These are phyloP conservation scores for Vimba vimba DNA, from an alignment of 2,113 vertebrate species.

Conservation along the genomic window DNA sequence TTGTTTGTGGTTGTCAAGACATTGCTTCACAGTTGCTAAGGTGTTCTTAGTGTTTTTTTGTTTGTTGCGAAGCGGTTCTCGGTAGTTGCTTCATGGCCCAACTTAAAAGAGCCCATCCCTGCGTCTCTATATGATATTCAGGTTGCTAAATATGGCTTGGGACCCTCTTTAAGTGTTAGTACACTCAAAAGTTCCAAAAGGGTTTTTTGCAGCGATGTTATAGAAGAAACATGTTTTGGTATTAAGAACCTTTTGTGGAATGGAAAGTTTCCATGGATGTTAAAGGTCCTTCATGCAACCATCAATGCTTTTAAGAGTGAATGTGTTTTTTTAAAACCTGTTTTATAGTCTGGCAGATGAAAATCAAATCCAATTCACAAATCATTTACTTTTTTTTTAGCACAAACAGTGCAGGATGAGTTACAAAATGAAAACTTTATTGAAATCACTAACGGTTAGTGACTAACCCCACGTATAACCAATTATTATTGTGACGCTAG, in stretches of 20 bases:
- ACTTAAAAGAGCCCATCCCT: constrained; percentile 13
- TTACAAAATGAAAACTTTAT: neutral
- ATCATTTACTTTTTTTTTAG: neutral
- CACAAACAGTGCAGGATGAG: neutral
- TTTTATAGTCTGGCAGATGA: neutral
- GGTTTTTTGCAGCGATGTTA: too few species aligned
- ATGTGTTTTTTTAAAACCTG: neutral
- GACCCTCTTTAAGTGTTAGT: neutral
- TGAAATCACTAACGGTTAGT: neutral
- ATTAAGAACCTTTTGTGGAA: too few species aligned
- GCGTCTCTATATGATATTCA: neutral
- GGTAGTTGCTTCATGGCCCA: neutral
- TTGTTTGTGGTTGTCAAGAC: constrained; percentile 9
- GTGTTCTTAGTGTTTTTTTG: neutral
- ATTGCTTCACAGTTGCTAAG: neutral
- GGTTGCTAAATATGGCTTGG: neutral
- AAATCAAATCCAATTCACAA: neutral
- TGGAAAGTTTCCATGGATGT: too few species aligned
- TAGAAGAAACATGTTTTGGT: too few species aligned
- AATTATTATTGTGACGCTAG: neutral
- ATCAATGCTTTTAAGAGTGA: too few species aligned
- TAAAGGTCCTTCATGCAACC: too few species aligned
- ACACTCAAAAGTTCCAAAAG: neutral
- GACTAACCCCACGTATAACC: neutral
- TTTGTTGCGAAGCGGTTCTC: neutral